Evolutionary conservation across 1,140 invertebrate genomes (phyloP), one percentile per base, ranked within the genome.

Genomic region (Arctopsyche grandis): DNA sequence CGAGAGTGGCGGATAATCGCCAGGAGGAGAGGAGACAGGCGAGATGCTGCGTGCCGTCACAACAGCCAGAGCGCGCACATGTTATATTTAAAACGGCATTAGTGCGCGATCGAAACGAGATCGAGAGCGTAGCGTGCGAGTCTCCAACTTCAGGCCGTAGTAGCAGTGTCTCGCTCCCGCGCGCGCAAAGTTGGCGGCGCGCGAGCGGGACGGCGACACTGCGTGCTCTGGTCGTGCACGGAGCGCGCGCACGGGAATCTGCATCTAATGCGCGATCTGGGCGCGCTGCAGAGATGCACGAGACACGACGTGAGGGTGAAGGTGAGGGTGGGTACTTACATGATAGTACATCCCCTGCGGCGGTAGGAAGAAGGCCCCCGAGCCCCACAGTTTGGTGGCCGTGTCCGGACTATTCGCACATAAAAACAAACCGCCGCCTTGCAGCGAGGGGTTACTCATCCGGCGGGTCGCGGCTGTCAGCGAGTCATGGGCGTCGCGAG

Each of bases 341-440:
- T 94, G 94, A 91, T 95, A 96, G 90, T 95, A 96, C 92, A 96
- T 94, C 91, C 94, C 94, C 92, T 95, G 94, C 88, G 94, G 93
- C 92, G 94, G 93, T 92, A 96, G 93, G 90, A 95, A 95, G 91
- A 94, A 96, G 89, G 94, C 93, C 90, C 94, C 94, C 91, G 94
- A 94, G 90, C 94, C 94, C 94, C 94, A 96, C 94, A 96, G 94
- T 92, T 95, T 96, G 94, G 93, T 91, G 92, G 93, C 92, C 93
- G 92, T 93, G 91, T 91, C 83, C 89, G 87, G 86, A 87, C 88
- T 88, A 87, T 83, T 86, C 84, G 83, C 86, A 84, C 88, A 88
- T 87, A 88, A 88, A 88, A 87, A 88, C 86, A 78, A 86, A 87
- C 87, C 87, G 86, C 84, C 29, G 88, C 86, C 84, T 81, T 87